A percentile compares a stretch with the other conserved stretches of the same genome.
Conservation (phyloP, 2,797 vertebrate genomes). For the Notolepis coatsorum region DNA sequence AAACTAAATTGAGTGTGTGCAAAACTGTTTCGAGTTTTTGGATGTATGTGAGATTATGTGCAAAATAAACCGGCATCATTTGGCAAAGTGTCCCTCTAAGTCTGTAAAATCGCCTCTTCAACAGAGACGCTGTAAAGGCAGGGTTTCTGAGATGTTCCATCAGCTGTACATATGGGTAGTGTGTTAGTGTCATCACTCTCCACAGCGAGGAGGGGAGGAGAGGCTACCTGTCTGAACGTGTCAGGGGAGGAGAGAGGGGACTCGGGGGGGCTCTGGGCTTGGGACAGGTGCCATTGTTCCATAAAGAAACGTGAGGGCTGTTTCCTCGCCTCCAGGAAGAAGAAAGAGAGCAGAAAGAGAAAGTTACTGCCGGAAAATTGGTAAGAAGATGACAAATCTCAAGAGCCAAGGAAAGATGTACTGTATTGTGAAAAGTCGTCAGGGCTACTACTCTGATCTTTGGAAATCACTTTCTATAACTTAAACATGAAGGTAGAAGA, state of each 20-base stretch:
- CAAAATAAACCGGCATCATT: no score
- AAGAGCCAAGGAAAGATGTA: background rate
- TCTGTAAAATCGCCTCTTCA: constrained; percentile 4
- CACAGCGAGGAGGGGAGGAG: constrained; percentile 10
- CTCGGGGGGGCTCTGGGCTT: constrained; percentile 79
- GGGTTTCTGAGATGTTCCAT: background rate
- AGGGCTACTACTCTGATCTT: no score
- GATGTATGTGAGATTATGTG: no score
- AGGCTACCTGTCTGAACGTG: constrained; percentile 90
- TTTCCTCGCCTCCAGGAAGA: constrained; percentile 80
- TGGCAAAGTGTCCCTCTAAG: no score
- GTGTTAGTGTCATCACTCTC: constrained; percentile 41
- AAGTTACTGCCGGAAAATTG: background rate
- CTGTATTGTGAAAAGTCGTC: no score
- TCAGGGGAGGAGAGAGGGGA: constrained; percentile 84
- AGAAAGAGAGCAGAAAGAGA: constrained; percentile 21
- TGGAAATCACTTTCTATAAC: no score
- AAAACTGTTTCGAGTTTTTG: no score
- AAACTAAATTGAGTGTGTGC: no score
- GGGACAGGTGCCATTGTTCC: constrained; percentile 89
- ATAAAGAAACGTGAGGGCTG: constrained; percentile 88
- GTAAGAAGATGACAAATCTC: background rate
- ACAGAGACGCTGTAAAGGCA: background rate
- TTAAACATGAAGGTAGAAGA: no score
- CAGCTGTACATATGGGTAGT: constrained; percentile 4